Conservation (phyloP, 2,113 vertebrate genomes). For the Macrotis lagotis region DNA sequence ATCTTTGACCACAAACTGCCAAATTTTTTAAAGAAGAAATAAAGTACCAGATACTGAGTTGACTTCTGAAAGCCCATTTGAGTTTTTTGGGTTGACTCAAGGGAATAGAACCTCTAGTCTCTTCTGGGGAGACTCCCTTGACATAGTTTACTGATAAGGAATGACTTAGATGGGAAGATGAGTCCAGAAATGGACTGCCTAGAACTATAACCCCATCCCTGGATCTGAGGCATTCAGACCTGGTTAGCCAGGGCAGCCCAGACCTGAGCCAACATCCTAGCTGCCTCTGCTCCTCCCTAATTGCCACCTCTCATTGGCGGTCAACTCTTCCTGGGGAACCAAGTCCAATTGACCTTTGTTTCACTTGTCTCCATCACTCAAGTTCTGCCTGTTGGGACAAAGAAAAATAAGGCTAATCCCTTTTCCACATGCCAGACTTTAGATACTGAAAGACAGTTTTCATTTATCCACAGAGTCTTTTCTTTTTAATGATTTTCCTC, state of each 20-base stretch:
- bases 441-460: not conserved
- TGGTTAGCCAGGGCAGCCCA: not conserved
- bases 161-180: not conserved
- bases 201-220: not conserved
- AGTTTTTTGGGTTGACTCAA: not conserved
- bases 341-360: not conserved
- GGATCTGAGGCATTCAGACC: not conserved
- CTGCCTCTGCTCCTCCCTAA: not conserved
- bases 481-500: not conserved
- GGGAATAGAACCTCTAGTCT: not conserved
- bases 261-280: not conserved
- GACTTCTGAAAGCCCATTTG: constrained; percentile 31
- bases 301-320: too few relatives aligned
- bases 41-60: not conserved
- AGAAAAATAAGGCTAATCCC: not conserved
- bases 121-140: not conserved
- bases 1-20: not conserved
- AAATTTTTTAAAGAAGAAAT: not conserved
- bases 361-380: not conserved
- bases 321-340: too few relatives aligned
- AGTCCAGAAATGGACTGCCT: not conserved
- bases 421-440: not conserved
- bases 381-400: not conserved
- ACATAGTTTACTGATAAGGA: not conserved
- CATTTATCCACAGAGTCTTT: not conserved